Conservation (phyloP, 2,113 vertebrate species). For the Tragelaphus strepsiceros region DNA sequence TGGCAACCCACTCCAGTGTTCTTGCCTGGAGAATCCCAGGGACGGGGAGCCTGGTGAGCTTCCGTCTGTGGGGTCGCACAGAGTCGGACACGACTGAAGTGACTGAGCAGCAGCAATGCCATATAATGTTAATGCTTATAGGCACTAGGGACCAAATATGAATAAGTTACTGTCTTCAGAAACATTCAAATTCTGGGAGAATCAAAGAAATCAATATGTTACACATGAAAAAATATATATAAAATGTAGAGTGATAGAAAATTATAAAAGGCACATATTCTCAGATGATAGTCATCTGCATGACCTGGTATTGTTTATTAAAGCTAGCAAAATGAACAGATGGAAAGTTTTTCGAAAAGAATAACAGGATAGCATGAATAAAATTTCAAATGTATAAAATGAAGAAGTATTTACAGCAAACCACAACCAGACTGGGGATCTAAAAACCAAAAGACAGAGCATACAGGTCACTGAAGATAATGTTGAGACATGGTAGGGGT, state of each 20-base stretch:
- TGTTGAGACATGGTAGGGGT: neutral
- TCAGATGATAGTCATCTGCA: too few species aligned
- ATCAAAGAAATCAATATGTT: neutral
- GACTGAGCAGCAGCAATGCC: too few species aligned
- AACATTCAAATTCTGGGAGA: neutral
- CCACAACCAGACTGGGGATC: neutral
- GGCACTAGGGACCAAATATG: neutral
- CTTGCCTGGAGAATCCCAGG: too few species aligned
- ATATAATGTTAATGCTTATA: neutral
- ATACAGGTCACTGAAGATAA: neutral
- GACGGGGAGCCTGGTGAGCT: too few species aligned
- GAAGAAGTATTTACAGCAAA: neutral
- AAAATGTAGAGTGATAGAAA: neutral
- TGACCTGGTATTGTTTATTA: neutral
- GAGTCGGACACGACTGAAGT: too few species aligned
- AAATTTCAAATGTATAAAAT: neutral
- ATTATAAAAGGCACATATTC: neutral
- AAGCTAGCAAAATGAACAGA: neutral
- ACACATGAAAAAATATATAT: neutral
- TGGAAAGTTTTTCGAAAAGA: neutral
- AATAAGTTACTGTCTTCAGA: neutral
- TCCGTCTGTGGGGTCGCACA: too few species aligned
- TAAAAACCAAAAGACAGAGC: neutral
- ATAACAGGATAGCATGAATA: neutral
- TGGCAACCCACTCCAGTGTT: too few species aligned